phyloP scores from a whole-genome alignment of 92 coral and sea anemone genomes.

The Epizoanthus ramosus region DNA sequence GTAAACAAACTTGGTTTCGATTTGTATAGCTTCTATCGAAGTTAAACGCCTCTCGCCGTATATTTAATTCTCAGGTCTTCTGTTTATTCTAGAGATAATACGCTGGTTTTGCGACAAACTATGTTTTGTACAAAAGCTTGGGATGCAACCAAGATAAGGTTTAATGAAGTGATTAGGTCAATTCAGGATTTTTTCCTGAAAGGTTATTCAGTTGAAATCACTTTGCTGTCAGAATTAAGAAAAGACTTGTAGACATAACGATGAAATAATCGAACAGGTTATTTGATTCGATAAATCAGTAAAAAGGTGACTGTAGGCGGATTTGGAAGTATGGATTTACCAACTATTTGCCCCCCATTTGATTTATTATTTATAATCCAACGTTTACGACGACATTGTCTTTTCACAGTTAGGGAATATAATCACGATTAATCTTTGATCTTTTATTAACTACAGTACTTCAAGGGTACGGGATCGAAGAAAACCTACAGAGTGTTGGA shows the following conservation, averaged over 20 bases:
- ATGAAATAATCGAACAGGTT: neutral
- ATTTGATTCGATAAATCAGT: neutral
- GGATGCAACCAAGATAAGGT: slow-evolving; percentile 34
- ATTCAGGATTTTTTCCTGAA: slow-evolving; percentile 10
- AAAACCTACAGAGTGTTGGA: neutral
- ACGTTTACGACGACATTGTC: slow-evolving; percentile 64
- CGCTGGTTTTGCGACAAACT: slow-evolving; percentile 22
- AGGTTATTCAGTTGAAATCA: slow-evolving; percentile 15
- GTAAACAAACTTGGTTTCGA: slow-evolving; percentile 38
- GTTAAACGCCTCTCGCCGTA: slow-evolving; percentile 19
- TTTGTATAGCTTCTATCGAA: slow-evolving; percentile 20
- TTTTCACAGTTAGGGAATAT: slow-evolving; percentile 60
- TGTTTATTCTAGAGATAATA: slow-evolving; percentile 14
- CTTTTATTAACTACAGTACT: slow-evolving; percentile 25
- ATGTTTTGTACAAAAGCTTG: slow-evolving; percentile 10
- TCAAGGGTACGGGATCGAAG: neutral
- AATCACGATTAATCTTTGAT: slow-evolving; percentile 77
- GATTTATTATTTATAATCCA: slow-evolving; percentile 85
- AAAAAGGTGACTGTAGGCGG: slow-evolving; percentile 19
- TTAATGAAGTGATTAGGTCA: slow-evolving; percentile 39
- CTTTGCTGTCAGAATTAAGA: slow-evolving; percentile 2
- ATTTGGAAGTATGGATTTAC: slow-evolving; percentile 39
- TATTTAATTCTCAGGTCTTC: neutral
- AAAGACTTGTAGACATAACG: neutral
- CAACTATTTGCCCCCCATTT: slow-evolving; percentile 65